Evolutionary conservation across 1,140 invertebrate genomes (phyloP).

Genomic region (Brachionus sp.): DNA sequence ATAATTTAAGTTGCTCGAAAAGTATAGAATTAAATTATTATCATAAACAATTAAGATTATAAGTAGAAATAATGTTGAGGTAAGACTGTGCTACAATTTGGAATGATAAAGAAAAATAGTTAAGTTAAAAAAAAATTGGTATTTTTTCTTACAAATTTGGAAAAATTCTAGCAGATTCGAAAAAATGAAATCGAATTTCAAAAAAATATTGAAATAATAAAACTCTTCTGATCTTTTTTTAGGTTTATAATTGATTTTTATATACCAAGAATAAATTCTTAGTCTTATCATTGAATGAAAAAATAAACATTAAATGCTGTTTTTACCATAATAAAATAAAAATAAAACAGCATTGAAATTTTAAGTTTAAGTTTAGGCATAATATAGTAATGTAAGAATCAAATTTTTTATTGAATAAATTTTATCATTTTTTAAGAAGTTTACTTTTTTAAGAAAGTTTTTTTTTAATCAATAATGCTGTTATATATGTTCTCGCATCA

Average conservation of each 20-base stretch:
- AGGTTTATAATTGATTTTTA: conserved; percentile 3
- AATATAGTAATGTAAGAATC: background rate
- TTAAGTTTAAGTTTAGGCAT: background rate
- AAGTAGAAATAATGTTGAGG: background rate
- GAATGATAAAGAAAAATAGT: background rate
- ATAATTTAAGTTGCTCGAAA: background rate
- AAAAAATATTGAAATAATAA: background rate
- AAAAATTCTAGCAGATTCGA: background rate
- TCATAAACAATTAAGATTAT: background rate
- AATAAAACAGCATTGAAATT: background rate
- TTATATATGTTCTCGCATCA: background rate
- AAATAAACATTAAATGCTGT: background rate
- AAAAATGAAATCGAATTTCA: background rate
- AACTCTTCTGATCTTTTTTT: background rate
- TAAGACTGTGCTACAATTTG: background rate
- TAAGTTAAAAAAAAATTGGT: background rate
- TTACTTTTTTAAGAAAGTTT: background rate
- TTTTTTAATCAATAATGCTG: background rate
- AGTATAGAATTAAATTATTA: background rate
- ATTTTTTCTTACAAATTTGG: background rate
- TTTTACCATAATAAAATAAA: background rate
- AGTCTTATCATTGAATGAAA: background rate
- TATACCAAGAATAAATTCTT: background rate
- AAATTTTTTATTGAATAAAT: background rate
- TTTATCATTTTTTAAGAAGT: background rate